Conservation (phyloP, 1,140 invertebrate species). For the Meloidogyne floridensis region DNA sequence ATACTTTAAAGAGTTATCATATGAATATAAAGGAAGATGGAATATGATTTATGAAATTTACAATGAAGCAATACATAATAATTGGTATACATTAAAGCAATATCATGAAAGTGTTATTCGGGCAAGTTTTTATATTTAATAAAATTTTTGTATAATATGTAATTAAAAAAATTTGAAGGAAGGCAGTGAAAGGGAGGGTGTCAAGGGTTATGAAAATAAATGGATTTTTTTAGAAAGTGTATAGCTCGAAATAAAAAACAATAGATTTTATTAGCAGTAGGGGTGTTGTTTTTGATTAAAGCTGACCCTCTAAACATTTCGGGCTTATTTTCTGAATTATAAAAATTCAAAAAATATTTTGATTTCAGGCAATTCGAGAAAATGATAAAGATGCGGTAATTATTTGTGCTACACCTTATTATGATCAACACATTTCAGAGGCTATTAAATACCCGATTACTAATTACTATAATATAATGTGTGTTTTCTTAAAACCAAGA, state of each 20-base stretch:
- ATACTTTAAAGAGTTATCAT: conserved; percentile 23
- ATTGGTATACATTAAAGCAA: conserved; percentile 15
- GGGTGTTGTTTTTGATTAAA: too few relatives aligned
- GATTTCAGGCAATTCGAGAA: conserved; percentile 14
- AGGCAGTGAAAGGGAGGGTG: too few relatives aligned
- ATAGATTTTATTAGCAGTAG: too few relatives aligned
- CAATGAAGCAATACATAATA: conserved; percentile 14
- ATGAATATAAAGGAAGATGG: conserved; percentile 2
- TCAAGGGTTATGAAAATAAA: too few relatives aligned
- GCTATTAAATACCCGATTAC: conserved; percentile 25
- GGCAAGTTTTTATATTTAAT: neutral
- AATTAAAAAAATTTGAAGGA: too few relatives aligned
- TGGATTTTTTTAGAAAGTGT: too few relatives aligned
- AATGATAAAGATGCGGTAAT: conserved; percentile 27
- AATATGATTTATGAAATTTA: conserved; percentile 34
- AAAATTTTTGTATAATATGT: too few relatives aligned
- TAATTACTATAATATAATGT: conserved; percentile 27
- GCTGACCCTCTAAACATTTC: too few relatives aligned
- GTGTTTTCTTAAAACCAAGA: neutral
- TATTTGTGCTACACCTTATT: conserved; percentile 26
- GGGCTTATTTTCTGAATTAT: too few relatives aligned
- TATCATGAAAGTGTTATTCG: conserved; percentile 29
- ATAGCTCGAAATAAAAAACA: too few relatives aligned
- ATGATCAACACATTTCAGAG: conserved; percentile 23
- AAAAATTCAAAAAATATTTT: neutral